Evolutionary conservation across 1,140 invertebrate genomes (phyloP), one percentile per base, ranked within the genome.

Genomic region (Neodiprion fabricii): DNA sequence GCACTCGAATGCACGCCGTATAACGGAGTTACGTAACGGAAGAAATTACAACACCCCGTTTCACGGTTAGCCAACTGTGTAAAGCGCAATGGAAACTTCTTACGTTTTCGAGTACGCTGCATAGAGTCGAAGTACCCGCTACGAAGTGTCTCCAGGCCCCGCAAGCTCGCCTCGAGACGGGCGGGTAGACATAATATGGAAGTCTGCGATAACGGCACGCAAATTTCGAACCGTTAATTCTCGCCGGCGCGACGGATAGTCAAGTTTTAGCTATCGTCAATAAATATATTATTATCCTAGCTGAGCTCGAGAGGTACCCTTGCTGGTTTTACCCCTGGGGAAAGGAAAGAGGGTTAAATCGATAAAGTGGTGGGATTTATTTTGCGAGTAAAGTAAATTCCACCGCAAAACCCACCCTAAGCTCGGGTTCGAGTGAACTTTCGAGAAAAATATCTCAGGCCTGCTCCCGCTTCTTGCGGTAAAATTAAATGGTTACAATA

Each of bases 361-460:
- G 53, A 61, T 61, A 61, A 61, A 61, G 53, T 61, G 53, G 53
- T 61, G 53, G 53, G 53, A 61, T 61, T 61, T 61, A 61, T 12
- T 61, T 61, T 61, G 7, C 53, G 53, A 12, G 53, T 61, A 61
- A 61, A 9, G 53, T 61, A 61, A 61, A 61, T 61, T 61, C 53
- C n/a, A 17, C 53, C 53, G n/a, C 53, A 61, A 61, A 61, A 61
- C 28, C 28, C 28, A 40, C 28, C 28, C 28, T 40, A 40, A 40
- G 28, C 28, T 40, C 28, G 28, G 28, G 28, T 40, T 40, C 28
- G 28, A 40, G 28, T 40, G 28, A 40, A 40, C 28, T 40, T 40
- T 40, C 28, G 28, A 61, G 7, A 17, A 61, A 61, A 61, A 17
- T 61, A 61, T 14, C 53, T 17, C 11, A 61, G 53, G n/a, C n/a